Base-by-base conservation (phyloP, 2,113 vertebrate species). In the Bos javanicus region DNA sequence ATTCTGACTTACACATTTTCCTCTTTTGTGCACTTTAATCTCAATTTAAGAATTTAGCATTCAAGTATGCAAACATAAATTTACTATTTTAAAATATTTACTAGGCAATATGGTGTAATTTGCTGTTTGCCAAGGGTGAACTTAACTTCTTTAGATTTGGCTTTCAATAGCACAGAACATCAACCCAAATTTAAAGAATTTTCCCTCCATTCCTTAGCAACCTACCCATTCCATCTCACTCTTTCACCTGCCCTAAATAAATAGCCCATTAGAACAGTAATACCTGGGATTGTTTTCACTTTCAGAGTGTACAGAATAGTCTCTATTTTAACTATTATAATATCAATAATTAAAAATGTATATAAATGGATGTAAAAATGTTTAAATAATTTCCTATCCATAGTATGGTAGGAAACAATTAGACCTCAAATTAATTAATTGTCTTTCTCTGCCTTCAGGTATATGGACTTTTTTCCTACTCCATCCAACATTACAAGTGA, bases 391-490 rank as follows among this genome's bases (percentile, higher is more conserved):
- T 64, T 94, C 4, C 39, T 71, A 57, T 59, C 74, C 57, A 57
- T 17, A 39, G 6, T 43, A 67, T 36, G 33, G 2, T 26, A 89
- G 48, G 62, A 25, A 67, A 54, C 30, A 93, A 48, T 25, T 28
- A 56, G 16, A 86, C 74, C 19, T 59, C 83, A 60, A 10, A 81
- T 96, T 90, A 96, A 89, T 95, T 16, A 0, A 39, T 52, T 88
- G 36, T 93, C 26, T 92, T 97, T 97, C 93, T 60, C 26, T 88
- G 93, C 96, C 54, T 90, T 96, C 60, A 99, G 99, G 99, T 99
- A 99, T 96, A 99, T 99, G 99, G 99, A 99, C 97, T 99, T 99
- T 98, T 99, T 99, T 62, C 99, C 99, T 2, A 98, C 99, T 59
- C 99, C 99, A 81, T 99, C 99, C 64, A 99, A 99, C 36, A 83